These are phyloP conservation scores for Drosophila watanabei DNA, from an alignment of 1,140 invertebrate genomes.

Conservation along the genomic window DNA sequence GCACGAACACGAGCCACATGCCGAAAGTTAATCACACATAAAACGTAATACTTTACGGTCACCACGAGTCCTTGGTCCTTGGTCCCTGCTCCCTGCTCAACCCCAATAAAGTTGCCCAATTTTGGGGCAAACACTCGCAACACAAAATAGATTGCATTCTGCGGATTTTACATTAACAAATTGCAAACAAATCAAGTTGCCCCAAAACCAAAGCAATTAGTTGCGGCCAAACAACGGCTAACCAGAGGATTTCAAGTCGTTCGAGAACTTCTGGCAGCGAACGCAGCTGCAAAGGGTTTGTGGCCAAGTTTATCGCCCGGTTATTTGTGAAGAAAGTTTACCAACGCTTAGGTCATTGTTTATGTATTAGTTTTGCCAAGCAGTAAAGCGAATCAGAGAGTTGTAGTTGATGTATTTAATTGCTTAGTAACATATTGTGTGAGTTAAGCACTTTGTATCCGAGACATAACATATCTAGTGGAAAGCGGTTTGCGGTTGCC, in stretches of 20 bases:
- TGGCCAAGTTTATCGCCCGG: not conserved
- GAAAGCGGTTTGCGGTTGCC: not conserved
- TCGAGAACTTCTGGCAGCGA: slow-evolving; percentile 19
- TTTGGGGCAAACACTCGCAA: slow-evolving; percentile 10
- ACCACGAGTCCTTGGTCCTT: not conserved
- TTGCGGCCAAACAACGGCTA: slow-evolving; percentile 40
- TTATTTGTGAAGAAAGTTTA: slow-evolving; percentile 7
- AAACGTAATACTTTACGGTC: slow-evolving; percentile 44
- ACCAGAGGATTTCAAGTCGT: slow-evolving; percentile 26
- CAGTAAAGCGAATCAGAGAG: not conserved
- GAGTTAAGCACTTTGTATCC: not conserved
- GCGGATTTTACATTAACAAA: slow-evolving; percentile 52
- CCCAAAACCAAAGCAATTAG: slow-evolving; percentile 50
- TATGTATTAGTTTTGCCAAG: slow-evolving; percentile 4
- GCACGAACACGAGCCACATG: slow-evolving; percentile 19
- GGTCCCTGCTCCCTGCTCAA: not conserved
- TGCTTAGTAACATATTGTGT: slow-evolving; percentile 3
- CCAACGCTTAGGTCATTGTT: slow-evolving; percentile 7
- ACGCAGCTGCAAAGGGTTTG: not conserved
- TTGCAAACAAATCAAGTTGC: slow-evolving; percentile 48
- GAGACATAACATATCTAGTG: not conserved
- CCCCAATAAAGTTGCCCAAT: slow-evolving; percentile 32
- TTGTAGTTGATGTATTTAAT: not conserved
- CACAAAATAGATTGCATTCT: slow-evolving; percentile 44
- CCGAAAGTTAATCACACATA: slow-evolving; percentile 54